A percentile compares a stretch with the other conserved stretches of the same genome.
Conservation (phyloP, 2,797 vertebrate species). For the Crocodylus rhombifer region DNA sequence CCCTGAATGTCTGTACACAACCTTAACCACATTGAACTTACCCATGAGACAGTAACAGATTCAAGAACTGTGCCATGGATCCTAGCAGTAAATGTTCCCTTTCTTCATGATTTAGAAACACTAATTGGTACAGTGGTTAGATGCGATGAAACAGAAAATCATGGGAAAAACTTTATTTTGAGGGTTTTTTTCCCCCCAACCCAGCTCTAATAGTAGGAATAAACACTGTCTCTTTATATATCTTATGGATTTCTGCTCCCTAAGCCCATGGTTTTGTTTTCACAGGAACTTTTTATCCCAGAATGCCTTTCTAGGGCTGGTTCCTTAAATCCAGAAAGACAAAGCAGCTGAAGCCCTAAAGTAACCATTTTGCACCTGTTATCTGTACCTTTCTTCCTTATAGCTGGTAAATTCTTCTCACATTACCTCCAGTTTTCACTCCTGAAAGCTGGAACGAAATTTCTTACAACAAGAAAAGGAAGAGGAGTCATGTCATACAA, state of each 20-base stretch:
- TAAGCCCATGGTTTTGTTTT: conserved; percentile 17
- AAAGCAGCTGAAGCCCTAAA: not conserved
- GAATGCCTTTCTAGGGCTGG: not conserved
- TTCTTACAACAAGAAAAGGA: not conserved
- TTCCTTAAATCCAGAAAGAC: not conserved
- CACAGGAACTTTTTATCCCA: not conserved
- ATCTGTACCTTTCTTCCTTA: not conserved
- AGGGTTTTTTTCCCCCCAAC: not conserved
- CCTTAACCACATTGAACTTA: not conserved
- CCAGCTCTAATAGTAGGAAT: not conserved
- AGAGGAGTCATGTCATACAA: not conserved
- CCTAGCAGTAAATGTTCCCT: not conserved
- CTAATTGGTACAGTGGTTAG: not conserved
- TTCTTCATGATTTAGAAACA: not conserved
- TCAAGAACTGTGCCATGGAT: too few relatives aligned
- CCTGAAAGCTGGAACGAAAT: not conserved
- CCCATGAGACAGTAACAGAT: not conserved
- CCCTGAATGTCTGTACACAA: too few relatives aligned
- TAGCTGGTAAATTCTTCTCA: not conserved
- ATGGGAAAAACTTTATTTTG: too few relatives aligned
- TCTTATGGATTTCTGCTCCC: conserved; percentile 2
- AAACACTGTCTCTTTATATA: not conserved
- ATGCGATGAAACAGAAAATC: not conserved
- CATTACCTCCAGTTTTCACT: not conserved
- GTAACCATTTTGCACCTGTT: not conserved